These are phyloP conservation scores for Cotesia congregata DNA, from an alignment of 2,888 invertebrate species.

Conservation along the genomic window DNA sequence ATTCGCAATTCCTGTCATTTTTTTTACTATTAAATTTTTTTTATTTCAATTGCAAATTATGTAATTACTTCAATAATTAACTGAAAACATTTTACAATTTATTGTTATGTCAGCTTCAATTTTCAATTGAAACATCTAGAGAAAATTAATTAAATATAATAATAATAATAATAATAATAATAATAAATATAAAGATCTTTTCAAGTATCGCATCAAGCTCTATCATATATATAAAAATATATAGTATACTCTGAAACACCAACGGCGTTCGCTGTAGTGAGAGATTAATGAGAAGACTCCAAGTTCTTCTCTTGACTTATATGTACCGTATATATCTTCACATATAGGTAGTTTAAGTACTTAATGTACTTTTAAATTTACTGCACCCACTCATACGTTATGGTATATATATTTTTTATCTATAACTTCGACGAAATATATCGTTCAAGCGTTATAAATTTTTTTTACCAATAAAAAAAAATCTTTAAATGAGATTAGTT, in stretches of 20 bases:
- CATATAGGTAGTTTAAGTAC: background rate
- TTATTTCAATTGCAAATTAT: too few species aligned
- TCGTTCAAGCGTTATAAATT: slow-evolving; percentile 42
- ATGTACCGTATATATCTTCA: background rate
- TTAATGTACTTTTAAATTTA: background rate
- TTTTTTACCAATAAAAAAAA: background rate
- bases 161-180: background rate
- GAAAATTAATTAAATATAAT: too few species aligned
- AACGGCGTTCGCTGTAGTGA: background rate
- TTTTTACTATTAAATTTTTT: too few species aligned
- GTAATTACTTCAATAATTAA: too few species aligned
- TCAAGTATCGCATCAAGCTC: background rate
- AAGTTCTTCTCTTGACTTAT: background rate
- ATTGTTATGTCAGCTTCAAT: too few species aligned
- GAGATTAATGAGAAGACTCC: background rate
- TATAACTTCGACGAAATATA: background rate
- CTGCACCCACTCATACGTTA: background rate
- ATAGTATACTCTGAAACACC: background rate
- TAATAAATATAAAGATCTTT: background rate
- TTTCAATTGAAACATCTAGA: too few species aligned
- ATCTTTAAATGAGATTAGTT: too few species aligned
- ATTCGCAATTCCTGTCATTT: too few species aligned
- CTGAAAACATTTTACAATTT: too few species aligned
- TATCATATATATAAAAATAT: background rate
- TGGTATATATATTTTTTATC: background rate